phyloP scores from a whole-genome alignment of 2,888 invertebrate genomes.

The Perizoma flavofasciatum region DNA sequence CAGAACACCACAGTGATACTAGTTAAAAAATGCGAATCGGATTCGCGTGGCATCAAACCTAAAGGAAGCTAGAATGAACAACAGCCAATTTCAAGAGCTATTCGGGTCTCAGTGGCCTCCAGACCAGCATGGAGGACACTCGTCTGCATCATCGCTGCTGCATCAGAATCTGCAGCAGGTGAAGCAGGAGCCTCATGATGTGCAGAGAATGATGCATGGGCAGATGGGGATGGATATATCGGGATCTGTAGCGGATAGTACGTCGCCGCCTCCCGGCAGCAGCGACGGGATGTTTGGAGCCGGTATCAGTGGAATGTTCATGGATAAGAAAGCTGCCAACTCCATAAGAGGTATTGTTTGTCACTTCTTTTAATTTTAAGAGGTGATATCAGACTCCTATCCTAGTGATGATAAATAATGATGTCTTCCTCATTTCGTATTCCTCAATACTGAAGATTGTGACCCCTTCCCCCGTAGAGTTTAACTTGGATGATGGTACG shows the following conservation, averaged over 20 bases:
- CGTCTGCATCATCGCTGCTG: conserved; percentile 76
- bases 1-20: conserved; percentile 62
- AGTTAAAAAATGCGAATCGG: conserved; percentile 74
- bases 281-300: conserved; percentile 77
- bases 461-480: too few species aligned
- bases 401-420: too few species aligned
- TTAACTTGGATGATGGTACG: too few species aligned
- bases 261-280: conserved; percentile 83
- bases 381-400: not conserved
- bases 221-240: conserved; percentile 74
- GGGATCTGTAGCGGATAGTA: conserved; percentile 83
- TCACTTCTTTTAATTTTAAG: not conserved
- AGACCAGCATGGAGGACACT: conserved; percentile 76
- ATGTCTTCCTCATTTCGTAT: too few species aligned
- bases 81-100: conserved; percentile 77
- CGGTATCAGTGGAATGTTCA: conserved; percentile 76
- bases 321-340: conserved; percentile 85
- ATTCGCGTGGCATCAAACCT: conserved; percentile 55
- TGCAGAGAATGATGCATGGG: conserved; percentile 58
- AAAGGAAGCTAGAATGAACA: conserved; percentile 61
- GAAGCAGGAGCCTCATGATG: conserved; percentile 72
- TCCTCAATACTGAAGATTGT: too few species aligned
- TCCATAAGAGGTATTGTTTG: conserved; percentile 84
- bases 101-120: conserved; percentile 82
- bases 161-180: conserved; percentile 59